A percentile compares a stretch with the other conserved stretches of the same genome.
Conservation (phyloP, 2,888 invertebrate species). For the Loripinus fragilis region DNA sequence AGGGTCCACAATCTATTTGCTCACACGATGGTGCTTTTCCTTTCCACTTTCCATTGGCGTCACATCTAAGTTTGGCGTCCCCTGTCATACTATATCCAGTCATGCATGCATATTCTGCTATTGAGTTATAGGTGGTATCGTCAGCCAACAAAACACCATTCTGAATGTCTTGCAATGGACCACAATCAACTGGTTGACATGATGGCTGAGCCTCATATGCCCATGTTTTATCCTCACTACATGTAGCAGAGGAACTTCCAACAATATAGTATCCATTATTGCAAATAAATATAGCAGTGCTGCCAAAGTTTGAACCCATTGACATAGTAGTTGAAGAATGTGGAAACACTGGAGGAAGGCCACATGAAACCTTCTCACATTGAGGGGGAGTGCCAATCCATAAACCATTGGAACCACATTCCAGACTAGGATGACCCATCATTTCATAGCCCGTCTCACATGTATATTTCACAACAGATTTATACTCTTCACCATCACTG, state of each 20-base stretch:
- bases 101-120: slow-evolving; percentile 69
- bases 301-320: slow-evolving; percentile 50
- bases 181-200: slow-evolving; percentile 71
- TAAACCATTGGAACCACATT: slow-evolving; percentile 74
- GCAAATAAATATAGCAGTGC: slow-evolving; percentile 65
- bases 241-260: slow-evolving; percentile 62
- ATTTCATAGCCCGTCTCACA: slow-evolving; percentile 76
- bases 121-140: slow-evolving; percentile 73
- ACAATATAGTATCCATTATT: slow-evolving; percentile 64
- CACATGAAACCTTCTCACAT: slow-evolving; percentile 76
- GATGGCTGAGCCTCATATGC: slow-evolving; percentile 48
- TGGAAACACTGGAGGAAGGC: slow-evolving; percentile 61
- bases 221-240: slow-evolving; percentile 62
- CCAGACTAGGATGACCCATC: slow-evolving; percentile 66
- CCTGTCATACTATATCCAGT: slow-evolving; percentile 71
- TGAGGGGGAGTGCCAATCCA: slow-evolving; percentile 79
- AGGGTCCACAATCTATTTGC: slow-evolving; percentile 67
- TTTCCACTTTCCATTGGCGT: slow-evolving; percentile 70
- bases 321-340: slow-evolving; percentile 52
- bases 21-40: slow-evolving; percentile 72
- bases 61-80: slow-evolving; percentile 61
- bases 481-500: slow-evolving; percentile 47
- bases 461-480: slow-evolving; percentile 50
- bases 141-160: slow-evolving; percentile 81
- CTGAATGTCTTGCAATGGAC: slow-evolving; percentile 50